Evolutionary conservation across 2,888 invertebrate species (phyloP).

Genomic region (Eupithecia centaureata): DNA sequence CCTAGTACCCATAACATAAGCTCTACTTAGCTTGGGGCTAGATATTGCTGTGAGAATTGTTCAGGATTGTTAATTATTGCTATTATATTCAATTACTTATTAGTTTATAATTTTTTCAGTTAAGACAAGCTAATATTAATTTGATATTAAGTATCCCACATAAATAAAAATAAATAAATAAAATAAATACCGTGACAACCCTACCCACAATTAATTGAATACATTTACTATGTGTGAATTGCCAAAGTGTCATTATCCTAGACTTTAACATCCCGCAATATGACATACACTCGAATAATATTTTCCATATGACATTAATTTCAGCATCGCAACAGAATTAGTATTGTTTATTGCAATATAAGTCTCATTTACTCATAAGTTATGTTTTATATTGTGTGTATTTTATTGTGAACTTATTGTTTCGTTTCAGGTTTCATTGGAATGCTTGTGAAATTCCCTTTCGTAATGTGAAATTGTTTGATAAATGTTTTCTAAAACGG

Average conservation of each 20-base stretch:
- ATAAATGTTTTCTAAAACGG: no score
- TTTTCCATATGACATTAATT: constrained; percentile 46
- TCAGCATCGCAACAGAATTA: constrained; percentile 37
- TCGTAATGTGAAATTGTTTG: neutral
- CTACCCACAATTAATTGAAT: constrained; percentile 58
- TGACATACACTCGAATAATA: constrained; percentile 37
- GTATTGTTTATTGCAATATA: constrained; percentile 31
- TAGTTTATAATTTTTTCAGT: no score
- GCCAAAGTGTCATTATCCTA: constrained; percentile 50
- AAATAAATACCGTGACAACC: constrained; percentile 37
- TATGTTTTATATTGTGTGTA: constrained; percentile 14
- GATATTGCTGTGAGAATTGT: no score
- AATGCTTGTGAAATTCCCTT: constrained; percentile 3
- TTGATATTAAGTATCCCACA: no score
- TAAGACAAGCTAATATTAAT: no score
- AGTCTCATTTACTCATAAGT: constrained; percentile 22
- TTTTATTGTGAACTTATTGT: constrained; percentile 18
- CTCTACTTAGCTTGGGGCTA: no score
- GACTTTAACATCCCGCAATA: constrained; percentile 44
- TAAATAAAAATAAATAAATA: no score
- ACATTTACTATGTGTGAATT: constrained; percentile 65
- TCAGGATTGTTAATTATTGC: no score
- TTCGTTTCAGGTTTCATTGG: neutral
- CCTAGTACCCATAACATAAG: no score
- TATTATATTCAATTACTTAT: no score